Evolutionary conservation across 2,888 invertebrate genomes (phyloP).

Genomic region (Cyaniris semiargus): DNA sequence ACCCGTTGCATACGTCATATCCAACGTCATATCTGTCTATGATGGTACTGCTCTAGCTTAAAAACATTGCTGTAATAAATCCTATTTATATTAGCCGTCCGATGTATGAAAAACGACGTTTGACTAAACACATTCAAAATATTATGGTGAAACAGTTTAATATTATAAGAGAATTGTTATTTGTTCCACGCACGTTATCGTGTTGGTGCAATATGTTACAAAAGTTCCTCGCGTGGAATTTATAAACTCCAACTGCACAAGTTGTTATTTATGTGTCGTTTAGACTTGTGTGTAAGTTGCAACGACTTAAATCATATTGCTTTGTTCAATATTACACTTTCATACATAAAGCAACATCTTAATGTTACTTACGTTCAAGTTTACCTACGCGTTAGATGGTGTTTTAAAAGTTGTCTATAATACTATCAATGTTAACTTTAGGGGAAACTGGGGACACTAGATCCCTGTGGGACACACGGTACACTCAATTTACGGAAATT

Average conservation of each 20-base stretch:
- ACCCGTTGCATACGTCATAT: no score
- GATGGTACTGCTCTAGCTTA: no score
- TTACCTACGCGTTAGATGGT: not conserved
- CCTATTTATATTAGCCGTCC: no score
- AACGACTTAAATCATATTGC: not conserved
- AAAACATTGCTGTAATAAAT: no score
- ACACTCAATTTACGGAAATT: no score
- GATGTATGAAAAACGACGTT: no score
- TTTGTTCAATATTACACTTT: conserved; percentile 3
- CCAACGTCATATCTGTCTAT: no score
- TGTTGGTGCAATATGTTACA: not conserved
- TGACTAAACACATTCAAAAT: not conserved
- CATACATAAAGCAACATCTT: not conserved
- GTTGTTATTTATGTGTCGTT: conserved; percentile 22
- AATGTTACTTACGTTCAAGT: not conserved
- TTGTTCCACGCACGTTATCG: conserved; percentile 1
- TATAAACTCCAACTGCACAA: conserved; percentile 4
- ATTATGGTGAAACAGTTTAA: no score
- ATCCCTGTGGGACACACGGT: no score
- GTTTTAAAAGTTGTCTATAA: no score
- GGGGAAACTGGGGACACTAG: no score
- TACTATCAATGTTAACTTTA: no score
- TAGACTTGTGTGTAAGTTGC: not conserved
- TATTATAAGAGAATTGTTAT: not conserved
- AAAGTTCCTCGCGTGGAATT: not conserved